These are phyloP conservation scores for Ophion costatus DNA, from an alignment of 2,888 invertebrate genomes.

Conservation along the genomic window DNA sequence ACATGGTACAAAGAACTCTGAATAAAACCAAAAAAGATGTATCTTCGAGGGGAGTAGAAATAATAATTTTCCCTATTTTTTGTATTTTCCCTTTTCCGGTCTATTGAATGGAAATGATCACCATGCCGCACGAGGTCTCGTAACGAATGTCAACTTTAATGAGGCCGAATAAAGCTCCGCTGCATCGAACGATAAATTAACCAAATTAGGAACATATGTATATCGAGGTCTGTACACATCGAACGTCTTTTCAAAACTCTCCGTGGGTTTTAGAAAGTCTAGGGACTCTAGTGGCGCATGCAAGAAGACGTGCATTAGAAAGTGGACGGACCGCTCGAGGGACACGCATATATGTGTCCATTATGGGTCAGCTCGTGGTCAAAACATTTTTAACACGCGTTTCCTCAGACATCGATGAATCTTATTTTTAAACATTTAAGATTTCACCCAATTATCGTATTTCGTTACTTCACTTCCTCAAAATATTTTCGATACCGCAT, in stretches of 20 bases:
- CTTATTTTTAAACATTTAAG: background rate
- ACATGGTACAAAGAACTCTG: background rate
- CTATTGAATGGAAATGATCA: background rate
- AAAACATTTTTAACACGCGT: conserved; percentile 15
- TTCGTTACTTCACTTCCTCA: too few relatives aligned
- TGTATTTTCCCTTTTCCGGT: background rate
- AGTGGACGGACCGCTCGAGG: conserved; percentile 39
- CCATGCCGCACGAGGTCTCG: background rate
- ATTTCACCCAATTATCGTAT: too few relatives aligned
- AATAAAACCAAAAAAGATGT: background rate
- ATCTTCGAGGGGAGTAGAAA: conserved; percentile 44
- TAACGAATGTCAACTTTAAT: background rate
- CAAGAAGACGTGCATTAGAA: conserved; percentile 50
- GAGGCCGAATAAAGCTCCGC: too few relatives aligned
- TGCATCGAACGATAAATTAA: background rate
- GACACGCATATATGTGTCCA: conserved; percentile 14
- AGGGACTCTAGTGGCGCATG: conserved; percentile 24
- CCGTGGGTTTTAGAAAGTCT: conserved; percentile 47
- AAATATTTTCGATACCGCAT: background rate
- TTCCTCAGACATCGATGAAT: background rate
- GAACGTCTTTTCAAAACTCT: conserved; percentile 25
- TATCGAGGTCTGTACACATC: background rate
- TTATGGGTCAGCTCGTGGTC: conserved; percentile 44
- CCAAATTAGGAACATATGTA: background rate
- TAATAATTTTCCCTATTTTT: background rate